These are phyloP conservation scores for Paracanthobrama guichenoti DNA, from an alignment of 2,113 vertebrate species.

Conservation along the genomic window DNA sequence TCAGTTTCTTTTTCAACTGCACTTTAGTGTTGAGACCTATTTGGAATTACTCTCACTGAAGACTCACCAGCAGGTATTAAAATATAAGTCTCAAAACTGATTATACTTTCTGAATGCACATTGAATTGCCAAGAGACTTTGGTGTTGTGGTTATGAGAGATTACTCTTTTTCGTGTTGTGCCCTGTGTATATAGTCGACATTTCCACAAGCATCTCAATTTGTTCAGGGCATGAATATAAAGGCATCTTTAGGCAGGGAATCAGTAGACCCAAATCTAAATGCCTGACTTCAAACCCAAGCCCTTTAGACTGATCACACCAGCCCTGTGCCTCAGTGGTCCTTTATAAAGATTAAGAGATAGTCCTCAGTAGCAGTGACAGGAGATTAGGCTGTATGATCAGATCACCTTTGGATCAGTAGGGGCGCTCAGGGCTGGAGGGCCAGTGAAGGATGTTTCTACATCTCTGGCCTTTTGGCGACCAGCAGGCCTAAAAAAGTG, in stretches of 20 bases:
- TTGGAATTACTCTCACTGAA: conserved; percentile 65
- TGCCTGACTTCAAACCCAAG: conserved; percentile 10
- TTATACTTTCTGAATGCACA: conserved; percentile 38
- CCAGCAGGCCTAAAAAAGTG: conserved; percentile 21
- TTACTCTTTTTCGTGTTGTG: conserved; percentile 19
- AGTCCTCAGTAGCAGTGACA: not conserved
- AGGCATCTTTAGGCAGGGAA: not conserved
- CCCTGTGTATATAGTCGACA: not conserved
- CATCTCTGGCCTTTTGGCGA: not conserved
- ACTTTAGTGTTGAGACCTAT: conserved; percentile 66
- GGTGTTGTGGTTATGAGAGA: not conserved
- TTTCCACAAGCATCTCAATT: conserved; percentile 6
- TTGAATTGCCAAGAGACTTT: conserved; percentile 36
- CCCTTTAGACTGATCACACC: conserved; percentile 16
- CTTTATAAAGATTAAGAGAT: conserved; percentile 21
- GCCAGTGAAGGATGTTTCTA: conserved; percentile 13
- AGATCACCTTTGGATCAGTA: conserved; percentile 9
- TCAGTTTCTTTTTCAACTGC: conserved; percentile 53
- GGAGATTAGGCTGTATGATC: conserved; percentile 21
- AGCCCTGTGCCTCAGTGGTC: not conserved
- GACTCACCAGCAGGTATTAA: conserved; percentile 65
- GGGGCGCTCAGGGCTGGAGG: not conserved
- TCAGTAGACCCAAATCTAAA: not conserved
- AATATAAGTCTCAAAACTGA: conserved; percentile 40
- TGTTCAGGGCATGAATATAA: conserved; percentile 18